Conservation (phyloP, 35 echinoderm and acorn worm species). For the Apostichopus japonicus region DNA sequence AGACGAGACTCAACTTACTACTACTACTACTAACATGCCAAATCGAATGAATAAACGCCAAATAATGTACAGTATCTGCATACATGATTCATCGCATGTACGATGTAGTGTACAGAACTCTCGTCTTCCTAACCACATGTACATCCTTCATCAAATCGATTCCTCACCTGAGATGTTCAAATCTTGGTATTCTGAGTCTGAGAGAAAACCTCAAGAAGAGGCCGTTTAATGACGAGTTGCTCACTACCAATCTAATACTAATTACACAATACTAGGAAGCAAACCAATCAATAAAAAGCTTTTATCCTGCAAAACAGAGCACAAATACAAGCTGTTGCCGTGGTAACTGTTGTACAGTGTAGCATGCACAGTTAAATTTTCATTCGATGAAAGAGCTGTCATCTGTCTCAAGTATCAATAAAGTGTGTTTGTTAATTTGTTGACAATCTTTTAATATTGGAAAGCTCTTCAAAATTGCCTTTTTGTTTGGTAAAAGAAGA, state of each 20-base stretch:
- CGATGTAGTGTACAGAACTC: too few relatives aligned
- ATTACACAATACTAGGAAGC: not conserved
- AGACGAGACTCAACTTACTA: too few relatives aligned
- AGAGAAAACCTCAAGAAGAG: not conserved
- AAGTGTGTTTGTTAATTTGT: not conserved
- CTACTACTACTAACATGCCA: too few relatives aligned
- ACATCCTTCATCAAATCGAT: too few relatives aligned
- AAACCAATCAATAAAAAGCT: not conserved
- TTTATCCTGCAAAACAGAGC: not conserved
- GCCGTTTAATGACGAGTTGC: not conserved
- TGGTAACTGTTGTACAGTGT: not conserved
- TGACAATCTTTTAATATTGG: not conserved
- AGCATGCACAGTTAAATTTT: not conserved
- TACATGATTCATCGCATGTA: too few relatives aligned
- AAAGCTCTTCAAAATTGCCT: not conserved
- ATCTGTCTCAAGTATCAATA: not conserved
- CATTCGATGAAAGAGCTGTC: not conserved
- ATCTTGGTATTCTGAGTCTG: not conserved
- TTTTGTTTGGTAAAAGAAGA: too few relatives aligned
- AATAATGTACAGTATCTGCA: too few relatives aligned
- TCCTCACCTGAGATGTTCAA: too few relatives aligned
- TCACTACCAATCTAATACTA: not conserved
- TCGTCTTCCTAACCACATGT: too few relatives aligned
- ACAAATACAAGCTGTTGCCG: not conserved
- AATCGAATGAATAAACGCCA: too few relatives aligned